phyloP scores from a whole-genome alignment of 2,113 vertebrate species.

The Heterocephalus glaber region DNA sequence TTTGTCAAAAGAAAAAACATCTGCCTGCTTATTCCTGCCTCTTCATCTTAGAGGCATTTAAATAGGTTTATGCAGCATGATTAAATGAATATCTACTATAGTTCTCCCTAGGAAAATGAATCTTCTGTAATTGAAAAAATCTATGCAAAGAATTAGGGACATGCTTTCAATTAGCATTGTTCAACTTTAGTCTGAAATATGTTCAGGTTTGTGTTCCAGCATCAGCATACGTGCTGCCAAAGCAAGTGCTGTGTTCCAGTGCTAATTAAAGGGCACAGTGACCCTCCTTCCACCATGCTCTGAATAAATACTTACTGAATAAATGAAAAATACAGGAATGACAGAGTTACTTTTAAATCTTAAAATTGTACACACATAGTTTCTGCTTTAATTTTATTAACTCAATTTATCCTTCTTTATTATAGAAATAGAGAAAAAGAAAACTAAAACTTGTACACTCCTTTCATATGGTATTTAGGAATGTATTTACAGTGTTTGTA shows the following conservation, averaged over 20 bases:
- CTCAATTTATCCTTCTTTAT: not conserved
- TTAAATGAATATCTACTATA: not conserved
- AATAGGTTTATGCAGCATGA: not conserved
- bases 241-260: not conserved
- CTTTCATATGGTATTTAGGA: not conserved
- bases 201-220: too few species aligned
- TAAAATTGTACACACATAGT: not conserved
- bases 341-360: constrained; percentile 8
- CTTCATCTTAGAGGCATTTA: not conserved
- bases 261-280: constrained; percentile 22
- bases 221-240: too few species aligned
- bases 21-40: not conserved
- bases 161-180: not conserved
- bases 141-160: not conserved
- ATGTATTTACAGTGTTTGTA: not conserved
- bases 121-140: not conserved
- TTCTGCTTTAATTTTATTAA: constrained; percentile 24
- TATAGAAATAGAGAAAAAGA: not conserved
- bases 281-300: not conserved
- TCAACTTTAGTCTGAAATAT: not conserved
- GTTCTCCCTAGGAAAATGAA: constrained; percentile 15
- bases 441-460: not conserved
- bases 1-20: not conserved
- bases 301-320: not conserved
- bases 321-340: not conserved